Percentiles rank a stretch among this genome's conserved stretches.
phyloP scores from a whole-genome alignment of 2,888 invertebrate genomes.

The Dugesia japonica region DNA sequence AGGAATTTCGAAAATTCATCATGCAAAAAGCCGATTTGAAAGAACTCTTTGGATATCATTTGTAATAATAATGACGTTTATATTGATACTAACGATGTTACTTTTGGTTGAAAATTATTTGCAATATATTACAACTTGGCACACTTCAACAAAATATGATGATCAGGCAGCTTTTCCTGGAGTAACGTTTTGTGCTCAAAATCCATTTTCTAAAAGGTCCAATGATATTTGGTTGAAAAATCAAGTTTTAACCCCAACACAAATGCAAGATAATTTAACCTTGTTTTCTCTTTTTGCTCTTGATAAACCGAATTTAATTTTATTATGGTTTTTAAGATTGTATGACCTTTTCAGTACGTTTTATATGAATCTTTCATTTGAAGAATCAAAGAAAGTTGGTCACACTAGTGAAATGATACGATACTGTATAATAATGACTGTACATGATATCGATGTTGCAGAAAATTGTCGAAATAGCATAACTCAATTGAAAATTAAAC shows the following conservation, averaged over 20 bases:
- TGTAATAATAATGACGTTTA: slow-evolving; percentile 25
- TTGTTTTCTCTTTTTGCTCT: not conserved
- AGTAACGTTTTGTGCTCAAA: slow-evolving; percentile 23
- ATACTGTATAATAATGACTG: not conserved
- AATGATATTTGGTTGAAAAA: not conserved
- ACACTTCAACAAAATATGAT: slow-evolving; percentile 6
- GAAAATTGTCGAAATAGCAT: not conserved
- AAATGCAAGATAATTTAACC: not conserved
- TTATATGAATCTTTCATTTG: not conserved
- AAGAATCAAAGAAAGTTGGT: not conserved
- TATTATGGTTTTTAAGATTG: not conserved
- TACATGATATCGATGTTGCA: not conserved
- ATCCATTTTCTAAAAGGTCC: slow-evolving; percentile 13
- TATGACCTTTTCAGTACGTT: not conserved
- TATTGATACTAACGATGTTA: not conserved
- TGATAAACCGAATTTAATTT: not conserved
- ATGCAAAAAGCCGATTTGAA: not conserved
- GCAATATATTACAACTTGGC: slow-evolving; percentile 25
- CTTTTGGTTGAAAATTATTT: not conserved
- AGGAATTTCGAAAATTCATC: not conserved
- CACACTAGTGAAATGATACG: not conserved
- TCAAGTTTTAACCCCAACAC: not conserved
- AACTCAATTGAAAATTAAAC: not conserved
- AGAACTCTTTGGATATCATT: not conserved
- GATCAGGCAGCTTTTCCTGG: not conserved